Percentiles rank a stretch among this genome's conserved stretches.
Evolutionary conservation across 1,140 invertebrate species (phyloP).

Genomic region (Lepidurus apus): DNA sequence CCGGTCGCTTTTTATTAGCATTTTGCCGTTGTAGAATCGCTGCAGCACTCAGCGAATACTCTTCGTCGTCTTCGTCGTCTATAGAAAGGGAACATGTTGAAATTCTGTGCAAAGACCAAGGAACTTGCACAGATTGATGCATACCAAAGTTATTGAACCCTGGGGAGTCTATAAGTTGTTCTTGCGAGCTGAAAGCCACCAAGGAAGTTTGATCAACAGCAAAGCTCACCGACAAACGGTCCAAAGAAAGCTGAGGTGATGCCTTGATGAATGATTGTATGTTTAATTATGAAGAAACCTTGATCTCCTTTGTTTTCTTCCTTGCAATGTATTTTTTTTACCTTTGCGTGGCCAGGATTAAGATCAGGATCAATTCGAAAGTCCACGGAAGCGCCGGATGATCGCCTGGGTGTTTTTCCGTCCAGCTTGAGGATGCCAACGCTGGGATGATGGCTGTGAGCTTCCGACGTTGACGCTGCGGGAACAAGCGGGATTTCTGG

Average conservation of each 20-base stretch:
- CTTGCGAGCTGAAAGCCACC: neutral
- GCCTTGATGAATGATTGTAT: neutral
- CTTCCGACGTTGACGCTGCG: neutral
- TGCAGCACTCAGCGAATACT: conserved; percentile 71
- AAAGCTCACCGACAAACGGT: conserved; percentile 29
- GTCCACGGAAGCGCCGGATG: conserved; percentile 50
- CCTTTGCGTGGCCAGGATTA: neutral
- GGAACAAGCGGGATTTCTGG: conserved; percentile 25
- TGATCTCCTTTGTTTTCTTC: neutral
- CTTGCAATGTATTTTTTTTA: neutral
- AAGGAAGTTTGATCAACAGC: conserved; percentile 20
- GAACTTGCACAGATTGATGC: neutral
- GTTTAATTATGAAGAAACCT: neutral
- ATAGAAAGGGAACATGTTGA: conserved; percentile 41
- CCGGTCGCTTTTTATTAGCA: conserved; percentile 52
- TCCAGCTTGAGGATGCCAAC: conserved; percentile 49
- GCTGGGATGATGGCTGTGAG: conserved; percentile 27
- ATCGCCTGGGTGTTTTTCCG: conserved; percentile 46
- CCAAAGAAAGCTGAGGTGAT: neutral
- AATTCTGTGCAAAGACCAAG: neutral
- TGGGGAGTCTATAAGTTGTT: neutral
- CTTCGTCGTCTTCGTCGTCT: conserved; percentile 63
- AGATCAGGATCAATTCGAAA: conserved; percentile 41
- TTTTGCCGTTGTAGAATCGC: conserved; percentile 68
- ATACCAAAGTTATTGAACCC: neutral